Conservation (phyloP, 1,140 invertebrate genomes). For the Pachyrhynchus sulphureomaculatus region DNA sequence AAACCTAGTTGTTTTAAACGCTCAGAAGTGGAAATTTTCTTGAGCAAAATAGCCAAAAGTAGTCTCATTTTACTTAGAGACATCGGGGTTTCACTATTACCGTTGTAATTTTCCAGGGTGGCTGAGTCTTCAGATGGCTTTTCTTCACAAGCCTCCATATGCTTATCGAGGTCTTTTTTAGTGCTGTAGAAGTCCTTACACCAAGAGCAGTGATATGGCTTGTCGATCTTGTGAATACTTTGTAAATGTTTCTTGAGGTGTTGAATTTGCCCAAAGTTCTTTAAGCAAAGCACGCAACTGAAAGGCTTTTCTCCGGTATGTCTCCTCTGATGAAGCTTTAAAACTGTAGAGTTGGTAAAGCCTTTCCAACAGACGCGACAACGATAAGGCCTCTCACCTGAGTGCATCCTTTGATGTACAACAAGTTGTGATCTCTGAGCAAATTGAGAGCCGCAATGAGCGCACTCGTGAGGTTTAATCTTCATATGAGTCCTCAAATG, state of each 20-base stretch:
- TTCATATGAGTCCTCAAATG: slow-evolving; percentile 84
- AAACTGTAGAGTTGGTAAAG: slow-evolving; percentile 80
- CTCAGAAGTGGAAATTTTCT: slow-evolving; percentile 77
- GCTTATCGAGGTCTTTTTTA: slow-evolving; percentile 69
- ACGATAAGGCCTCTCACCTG: slow-evolving; percentile 77
- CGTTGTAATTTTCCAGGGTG: slow-evolving; percentile 41
- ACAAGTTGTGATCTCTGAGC: slow-evolving; percentile 92
- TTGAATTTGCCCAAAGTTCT: slow-evolving; percentile 73
- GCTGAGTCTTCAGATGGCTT: slow-evolving; percentile 40
- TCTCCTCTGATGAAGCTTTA: slow-evolving; percentile 74
- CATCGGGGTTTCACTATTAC: slow-evolving; percentile 58
- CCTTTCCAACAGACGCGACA: slow-evolving; percentile 78
- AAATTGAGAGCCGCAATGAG: slow-evolving; percentile 91
- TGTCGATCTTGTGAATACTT: slow-evolving; percentile 73
- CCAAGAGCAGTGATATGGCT: slow-evolving; percentile 69
- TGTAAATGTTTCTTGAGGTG: slow-evolving; percentile 82
- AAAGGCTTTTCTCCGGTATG: slow-evolving; percentile 85
- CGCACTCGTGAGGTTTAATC: slow-evolving; percentile 87
- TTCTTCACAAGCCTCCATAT: slow-evolving; percentile 57
- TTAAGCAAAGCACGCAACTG: slow-evolving; percentile 67
- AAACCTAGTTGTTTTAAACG: slow-evolving; percentile 74
- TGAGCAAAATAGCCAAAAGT: slow-evolving; percentile 73
- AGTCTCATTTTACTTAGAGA: slow-evolving; percentile 73
- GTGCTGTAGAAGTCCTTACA: slow-evolving; percentile 76
- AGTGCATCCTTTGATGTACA: slow-evolving; percentile 90